Conservation (phyloP, 2,113 vertebrate genomes). For the Eurystomus gularis region DNA sequence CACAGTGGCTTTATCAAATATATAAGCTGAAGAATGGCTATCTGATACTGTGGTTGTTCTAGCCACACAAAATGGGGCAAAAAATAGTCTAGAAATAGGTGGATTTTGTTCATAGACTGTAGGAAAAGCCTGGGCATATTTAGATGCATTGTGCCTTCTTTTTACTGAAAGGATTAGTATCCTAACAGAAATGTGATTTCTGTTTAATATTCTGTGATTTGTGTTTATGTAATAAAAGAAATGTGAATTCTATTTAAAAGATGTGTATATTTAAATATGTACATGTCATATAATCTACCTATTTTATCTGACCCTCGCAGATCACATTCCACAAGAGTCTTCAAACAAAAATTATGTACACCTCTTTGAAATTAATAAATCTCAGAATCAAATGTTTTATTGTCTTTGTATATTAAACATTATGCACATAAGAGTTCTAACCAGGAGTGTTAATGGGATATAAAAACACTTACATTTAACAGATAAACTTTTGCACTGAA, state of each 20-base stretch:
- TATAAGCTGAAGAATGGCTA: background rate
- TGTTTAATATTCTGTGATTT: too few species aligned
- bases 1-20: background rate
- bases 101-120: background rate
- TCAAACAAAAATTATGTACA: background rate
- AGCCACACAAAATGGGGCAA: background rate
- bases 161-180: background rate
- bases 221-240: too few species aligned
- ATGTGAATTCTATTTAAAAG: too few species aligned
- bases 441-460: background rate
- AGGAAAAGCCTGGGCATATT: background rate
- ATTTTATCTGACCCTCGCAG: background rate
- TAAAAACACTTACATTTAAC: background rate
- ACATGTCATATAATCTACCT: background rate
- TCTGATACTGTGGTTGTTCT: background rate
- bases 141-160: background rate
- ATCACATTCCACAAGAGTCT: background rate
- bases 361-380: background rate
- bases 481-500: background rate
- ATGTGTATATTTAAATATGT: background rate
- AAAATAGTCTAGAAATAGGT: background rate
- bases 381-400: background rate
- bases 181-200: background rate
- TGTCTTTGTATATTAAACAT: background rate
- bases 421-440: background rate